Percentiles rank a stretch among this genome's conserved stretches.
phyloP scores from a whole-genome alignment of 2,888 invertebrate species.

The Plebejus melissa region DNA sequence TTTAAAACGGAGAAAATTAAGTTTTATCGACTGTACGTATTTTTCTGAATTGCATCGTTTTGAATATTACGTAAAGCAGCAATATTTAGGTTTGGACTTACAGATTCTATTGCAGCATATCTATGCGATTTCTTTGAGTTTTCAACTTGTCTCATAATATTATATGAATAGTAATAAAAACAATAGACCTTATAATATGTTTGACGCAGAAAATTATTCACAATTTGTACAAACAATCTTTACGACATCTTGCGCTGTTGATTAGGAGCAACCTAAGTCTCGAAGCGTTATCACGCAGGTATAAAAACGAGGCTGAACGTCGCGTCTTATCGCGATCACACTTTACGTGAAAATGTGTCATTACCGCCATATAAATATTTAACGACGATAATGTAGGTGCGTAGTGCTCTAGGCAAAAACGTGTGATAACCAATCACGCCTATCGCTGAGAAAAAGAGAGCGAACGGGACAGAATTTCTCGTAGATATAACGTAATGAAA shows the following conservation, averaged over 20 bases:
- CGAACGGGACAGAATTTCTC: not conserved
- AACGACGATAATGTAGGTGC: constrained; percentile 1
- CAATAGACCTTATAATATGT: not conserved
- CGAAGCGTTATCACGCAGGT: constrained; percentile 67
- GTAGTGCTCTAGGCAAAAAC: not conserved
- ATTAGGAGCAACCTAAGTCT: constrained; percentile 53
- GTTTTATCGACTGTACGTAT: constrained; percentile 6
- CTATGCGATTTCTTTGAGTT: too few species aligned
- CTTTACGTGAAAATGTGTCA: constrained; percentile 40
- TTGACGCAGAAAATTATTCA: not conserved
- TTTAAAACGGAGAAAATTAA: constrained; percentile 50
- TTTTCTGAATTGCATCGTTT: not conserved
- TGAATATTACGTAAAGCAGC: not conserved
- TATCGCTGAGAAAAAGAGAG: not conserved
- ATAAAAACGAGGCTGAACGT: constrained; percentile 63
- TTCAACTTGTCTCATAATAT: too few species aligned
- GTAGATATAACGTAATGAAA: not conserved
- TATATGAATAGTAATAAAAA: too few species aligned
- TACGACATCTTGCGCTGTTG: constrained; percentile 55
- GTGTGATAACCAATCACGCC: constrained; percentile 1
- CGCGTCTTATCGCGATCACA: constrained; percentile 46
- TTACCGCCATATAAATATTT: constrained; percentile 19
- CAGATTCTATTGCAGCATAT: not conserved
- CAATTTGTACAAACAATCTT: constrained; percentile 37
- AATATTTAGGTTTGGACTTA: not conserved